Evolutionary conservation across 2,797 vertebrate genomes (phyloP).

Genomic region (Paramormyrops hopkinsi): DNA sequence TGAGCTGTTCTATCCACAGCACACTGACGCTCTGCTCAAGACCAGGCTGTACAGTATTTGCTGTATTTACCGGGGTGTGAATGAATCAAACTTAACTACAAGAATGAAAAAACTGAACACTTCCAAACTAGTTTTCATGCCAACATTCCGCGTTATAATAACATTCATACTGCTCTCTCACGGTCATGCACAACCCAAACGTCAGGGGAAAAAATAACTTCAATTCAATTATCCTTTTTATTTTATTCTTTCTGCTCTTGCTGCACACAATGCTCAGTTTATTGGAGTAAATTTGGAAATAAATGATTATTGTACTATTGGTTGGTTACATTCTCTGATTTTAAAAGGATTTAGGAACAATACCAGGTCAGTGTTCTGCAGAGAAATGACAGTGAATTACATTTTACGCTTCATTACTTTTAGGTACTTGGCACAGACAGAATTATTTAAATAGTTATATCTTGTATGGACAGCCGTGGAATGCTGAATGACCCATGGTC

Average conservation of each 20-base stretch:
- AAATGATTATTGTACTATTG: not conserved
- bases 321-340: not conserved
- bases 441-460: not conserved
- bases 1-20: not conserved
- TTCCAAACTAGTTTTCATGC: not conserved
- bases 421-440: not conserved
- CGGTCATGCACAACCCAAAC: not conserved
- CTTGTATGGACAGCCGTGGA: not conserved
- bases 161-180: not conserved
- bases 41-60: not conserved
- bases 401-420: not conserved
- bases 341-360: not conserved
- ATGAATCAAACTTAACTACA: not conserved
- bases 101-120: not conserved
- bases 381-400: not conserved
- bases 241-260: not conserved
- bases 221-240: not conserved
- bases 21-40: not conserved
- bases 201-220: not conserved
- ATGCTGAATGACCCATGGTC: not conserved
- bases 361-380: not conserved
- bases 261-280: not conserved
- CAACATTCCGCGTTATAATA: not conserved
- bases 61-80: not conserved
- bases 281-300: not conserved